Percentiles rank a stretch among this genome's conserved stretches.
Conservation (phyloP, 2,888 invertebrate species). For the Automeris io region DNA sequence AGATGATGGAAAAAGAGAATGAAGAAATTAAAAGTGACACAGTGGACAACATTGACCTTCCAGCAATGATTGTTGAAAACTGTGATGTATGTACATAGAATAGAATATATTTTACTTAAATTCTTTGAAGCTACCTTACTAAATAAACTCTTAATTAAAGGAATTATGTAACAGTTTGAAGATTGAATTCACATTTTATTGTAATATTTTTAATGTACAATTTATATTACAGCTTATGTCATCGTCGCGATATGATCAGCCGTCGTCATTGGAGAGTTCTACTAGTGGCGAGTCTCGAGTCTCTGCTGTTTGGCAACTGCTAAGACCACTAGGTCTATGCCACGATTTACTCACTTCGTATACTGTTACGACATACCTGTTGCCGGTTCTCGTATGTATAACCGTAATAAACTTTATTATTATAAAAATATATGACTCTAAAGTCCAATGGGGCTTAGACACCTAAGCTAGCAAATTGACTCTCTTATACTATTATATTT, state of each 20-base stretch:
- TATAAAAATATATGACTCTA: neutral
- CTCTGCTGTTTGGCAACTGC: conserved; percentile 76
- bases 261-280: conserved; percentile 59
- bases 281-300: conserved; percentile 59
- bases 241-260: conserved; percentile 51
- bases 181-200: too few relatives aligned
- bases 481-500: conserved; percentile 1
- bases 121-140: too few relatives aligned
- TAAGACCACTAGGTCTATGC: conserved; percentile 94
- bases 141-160: too few relatives aligned
- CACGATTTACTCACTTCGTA: conserved; percentile 93
- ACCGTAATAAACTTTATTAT: neutral
- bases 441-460: too few relatives aligned
- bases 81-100: conserved; percentile 39
- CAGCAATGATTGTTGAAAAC: conserved; percentile 40
- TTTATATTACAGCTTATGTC: conserved; percentile 23
- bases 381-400: conserved; percentile 89
- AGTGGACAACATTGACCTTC: conserved; percentile 36
- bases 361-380: conserved; percentile 93
- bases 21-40: conserved; percentile 45
- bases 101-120: conserved; percentile 2
- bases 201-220: too few relatives aligned
- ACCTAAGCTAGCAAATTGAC: too few relatives aligned
- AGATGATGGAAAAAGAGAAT: conserved; percentile 55
- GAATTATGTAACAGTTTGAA: too few relatives aligned